Evolutionary conservation across 2,797 vertebrate species (phyloP).

Genomic region (Ptychadena robeensis): DNA sequence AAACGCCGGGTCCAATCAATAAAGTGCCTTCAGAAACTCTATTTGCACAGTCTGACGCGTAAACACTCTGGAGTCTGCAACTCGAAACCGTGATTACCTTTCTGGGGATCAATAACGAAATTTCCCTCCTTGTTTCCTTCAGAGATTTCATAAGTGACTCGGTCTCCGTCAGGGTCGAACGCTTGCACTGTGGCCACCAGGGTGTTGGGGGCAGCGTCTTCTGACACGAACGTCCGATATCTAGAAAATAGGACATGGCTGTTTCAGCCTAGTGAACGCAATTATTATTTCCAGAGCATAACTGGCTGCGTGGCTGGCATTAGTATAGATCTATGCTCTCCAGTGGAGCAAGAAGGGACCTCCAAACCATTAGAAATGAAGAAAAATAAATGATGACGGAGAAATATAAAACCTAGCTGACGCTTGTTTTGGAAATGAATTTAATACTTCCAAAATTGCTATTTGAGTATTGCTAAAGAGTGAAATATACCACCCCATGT

Average conservation of each 20-base stretch:
- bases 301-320: no score
- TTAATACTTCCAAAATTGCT: no score
- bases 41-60: constrained; percentile 35
- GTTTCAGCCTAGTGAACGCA: no score
- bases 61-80: constrained; percentile 24
- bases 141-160: constrained; percentile 82
- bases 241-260: constrained; percentile 67
- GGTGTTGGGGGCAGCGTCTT: constrained; percentile 88
- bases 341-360: no score
- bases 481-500: no score
- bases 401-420: no score
- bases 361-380: no score
- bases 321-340: no score
- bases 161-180: constrained; percentile 88
- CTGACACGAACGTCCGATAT: constrained; percentile 89
- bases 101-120: constrained; percentile 88
- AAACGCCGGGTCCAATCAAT: constrained; percentile 28
- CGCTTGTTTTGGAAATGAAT: no score
- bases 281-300: no score
- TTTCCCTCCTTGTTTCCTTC: constrained; percentile 86
- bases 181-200: constrained; percentile 86
- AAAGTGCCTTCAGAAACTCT: constrained; percentile 39
- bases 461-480: no score
- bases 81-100: constrained; percentile 75
- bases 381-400: no score